These are phyloP conservation scores for Pocillopora grandis DNA, from an alignment of 92 coral and sea anemone genomes.

Conservation along the genomic window DNA sequence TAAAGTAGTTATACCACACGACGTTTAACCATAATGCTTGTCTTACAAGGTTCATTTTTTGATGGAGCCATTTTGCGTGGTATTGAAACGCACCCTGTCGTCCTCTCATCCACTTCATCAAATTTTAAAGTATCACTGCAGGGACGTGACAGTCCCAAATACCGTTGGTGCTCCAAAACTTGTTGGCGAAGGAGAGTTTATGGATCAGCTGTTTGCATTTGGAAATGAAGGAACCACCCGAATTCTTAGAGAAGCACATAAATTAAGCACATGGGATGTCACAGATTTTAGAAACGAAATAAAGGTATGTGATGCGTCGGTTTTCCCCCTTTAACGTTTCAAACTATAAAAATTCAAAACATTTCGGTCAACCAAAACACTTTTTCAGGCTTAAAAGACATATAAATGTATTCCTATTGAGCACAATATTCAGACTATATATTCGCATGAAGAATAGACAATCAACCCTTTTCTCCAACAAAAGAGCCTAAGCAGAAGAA, in stretches of 20 bases:
- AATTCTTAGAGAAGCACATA: conserved; percentile 36
- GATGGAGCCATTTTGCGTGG: conserved; percentile 62
- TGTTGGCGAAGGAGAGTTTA: conserved; percentile 8
- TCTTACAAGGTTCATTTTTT: conserved; percentile 41
- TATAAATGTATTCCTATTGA: too few relatives aligned
- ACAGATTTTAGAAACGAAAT: conserved; percentile 39
- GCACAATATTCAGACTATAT: too few relatives aligned
- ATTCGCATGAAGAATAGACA: too few relatives aligned
- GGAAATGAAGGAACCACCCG: conserved; percentile 42
- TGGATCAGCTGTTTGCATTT: conserved; percentile 51
- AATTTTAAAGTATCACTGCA: conserved; percentile 72
- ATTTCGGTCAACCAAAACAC: too few relatives aligned
- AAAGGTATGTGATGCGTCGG: background rate
- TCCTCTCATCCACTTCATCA: conserved; percentile 60
- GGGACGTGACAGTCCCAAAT: conserved; percentile 55
- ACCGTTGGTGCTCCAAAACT: conserved; percentile 54
- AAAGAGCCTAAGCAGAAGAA: too few relatives aligned
- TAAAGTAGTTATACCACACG: background rate
- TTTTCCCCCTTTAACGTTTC: too few relatives aligned
- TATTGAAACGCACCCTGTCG: conserved; percentile 58
- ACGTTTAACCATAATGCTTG: background rate
- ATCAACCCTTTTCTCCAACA: too few relatives aligned
- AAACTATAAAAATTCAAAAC: too few relatives aligned
- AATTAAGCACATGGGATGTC: conserved; percentile 39
- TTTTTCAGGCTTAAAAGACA: too few relatives aligned